These are phyloP conservation scores for Conus betulinus DNA, from an alignment of 1,140 invertebrate genomes.

Conservation along the genomic window DNA sequence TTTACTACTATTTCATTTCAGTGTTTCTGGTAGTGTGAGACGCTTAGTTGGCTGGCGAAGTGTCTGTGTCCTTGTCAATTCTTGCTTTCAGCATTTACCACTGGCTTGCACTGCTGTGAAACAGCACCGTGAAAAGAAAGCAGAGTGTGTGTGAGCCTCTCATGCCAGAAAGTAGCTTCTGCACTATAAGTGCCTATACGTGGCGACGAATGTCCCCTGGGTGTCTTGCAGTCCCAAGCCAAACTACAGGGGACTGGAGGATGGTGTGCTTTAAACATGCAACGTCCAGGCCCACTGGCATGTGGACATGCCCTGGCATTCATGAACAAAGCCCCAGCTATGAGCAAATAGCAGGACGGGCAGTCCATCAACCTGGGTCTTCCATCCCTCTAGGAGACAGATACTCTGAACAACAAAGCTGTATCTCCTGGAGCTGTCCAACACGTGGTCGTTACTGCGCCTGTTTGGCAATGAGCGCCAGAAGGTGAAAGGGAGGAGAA, in stretches of 20 bases:
- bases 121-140: neutral
- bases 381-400: too few species aligned
- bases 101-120: constrained; percentile 20
- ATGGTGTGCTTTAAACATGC: neutral
- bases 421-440: too few species aligned
- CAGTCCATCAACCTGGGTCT: too few species aligned
- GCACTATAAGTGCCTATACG: constrained; percentile 29
- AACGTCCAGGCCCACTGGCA: neutral
- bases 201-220: constrained; percentile 30
- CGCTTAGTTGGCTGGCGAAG: constrained; percentile 17
- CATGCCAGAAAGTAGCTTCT: constrained; percentile 37
- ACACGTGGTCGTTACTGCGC: too few species aligned
- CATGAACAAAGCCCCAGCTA: constrained; percentile 12
- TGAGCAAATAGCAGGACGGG: constrained; percentile 3
- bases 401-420: too few species aligned
- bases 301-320: neutral
- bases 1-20: too few species aligned
- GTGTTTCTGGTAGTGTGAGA: neutral
- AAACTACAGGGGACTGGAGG: constrained; percentile 16
- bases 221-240: constrained; percentile 11
- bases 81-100: constrained; percentile 29
- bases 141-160: neutral
- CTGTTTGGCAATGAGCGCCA: too few species aligned
- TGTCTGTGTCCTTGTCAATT: constrained; percentile 32
- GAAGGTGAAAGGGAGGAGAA: too few species aligned